phyloP scores from a whole-genome alignment of 2,797 vertebrate species.

The Thaleichthys pacificus region DNA sequence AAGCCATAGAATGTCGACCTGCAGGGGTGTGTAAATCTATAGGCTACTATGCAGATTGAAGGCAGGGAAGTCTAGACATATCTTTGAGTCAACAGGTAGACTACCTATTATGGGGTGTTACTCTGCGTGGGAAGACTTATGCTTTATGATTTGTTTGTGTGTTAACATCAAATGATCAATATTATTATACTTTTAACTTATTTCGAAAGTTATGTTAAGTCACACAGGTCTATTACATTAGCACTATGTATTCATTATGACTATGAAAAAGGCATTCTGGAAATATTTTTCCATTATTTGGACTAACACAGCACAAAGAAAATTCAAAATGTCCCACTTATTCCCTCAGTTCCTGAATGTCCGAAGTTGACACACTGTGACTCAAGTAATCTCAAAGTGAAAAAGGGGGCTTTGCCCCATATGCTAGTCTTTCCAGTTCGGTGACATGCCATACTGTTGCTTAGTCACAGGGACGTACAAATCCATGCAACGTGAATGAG shows the following conservation, averaged over 20 bases:
- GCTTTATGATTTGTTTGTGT: not conserved
- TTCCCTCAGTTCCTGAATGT: no score
- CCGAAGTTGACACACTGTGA: not conserved
- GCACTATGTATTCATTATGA: no score
- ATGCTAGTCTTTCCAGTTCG: conserved; percentile 1
- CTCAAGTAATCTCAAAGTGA: not conserved
- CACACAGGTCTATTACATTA: not conserved
- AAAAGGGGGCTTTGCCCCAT: not conserved
- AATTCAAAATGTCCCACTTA: no score
- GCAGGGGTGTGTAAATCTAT: not conserved
- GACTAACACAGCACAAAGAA: no score
- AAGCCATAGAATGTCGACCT: not conserved
- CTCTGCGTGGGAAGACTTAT: not conserved
- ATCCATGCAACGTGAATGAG: not conserved
- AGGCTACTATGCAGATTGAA: not conserved
- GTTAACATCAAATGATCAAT: not conserved
- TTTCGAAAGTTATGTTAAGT: not conserved
- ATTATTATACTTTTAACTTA: not conserved
- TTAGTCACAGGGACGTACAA: conserved; percentile 3
- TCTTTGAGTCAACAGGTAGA: not conserved
- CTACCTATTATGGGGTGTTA: not conserved
- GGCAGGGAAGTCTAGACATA: not conserved
- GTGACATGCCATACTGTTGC: conserved; percentile 4
- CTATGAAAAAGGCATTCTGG: no score
- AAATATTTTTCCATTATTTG: no score